Evolutionary conservation across 1,140 invertebrate genomes (phyloP), one percentile per base, ranked within the genome.

Genomic region (Acromyrmex echinatior): DNA sequence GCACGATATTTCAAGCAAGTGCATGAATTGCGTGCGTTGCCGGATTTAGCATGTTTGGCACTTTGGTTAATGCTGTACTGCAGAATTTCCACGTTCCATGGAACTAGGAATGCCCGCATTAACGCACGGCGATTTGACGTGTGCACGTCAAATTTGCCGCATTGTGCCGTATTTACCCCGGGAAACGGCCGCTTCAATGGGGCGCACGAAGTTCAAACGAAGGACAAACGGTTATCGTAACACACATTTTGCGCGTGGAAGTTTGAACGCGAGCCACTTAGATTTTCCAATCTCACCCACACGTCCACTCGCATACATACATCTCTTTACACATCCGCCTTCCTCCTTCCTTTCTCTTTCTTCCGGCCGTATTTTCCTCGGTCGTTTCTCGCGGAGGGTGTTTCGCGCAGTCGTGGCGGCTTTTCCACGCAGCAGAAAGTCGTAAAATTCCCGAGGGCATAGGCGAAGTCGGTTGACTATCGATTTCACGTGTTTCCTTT

Each of bases 401-500:
- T 63, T 31, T 21, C 86, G 78, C 86, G 25, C 66, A 66, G 78
- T 79, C 65, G 86, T 91, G 89, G 86, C 88, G 89, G 86, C 88
- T 91, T 91, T 91, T 91, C 86, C 80, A 62, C 86, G 73, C 88
- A 31, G 56, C 86, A 21, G 49, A 53, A 63, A 86, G 77, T 81
- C 88, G 81, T 88, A 90, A 90, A 90, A 86, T 76, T 74, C n/a
- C 74, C 79, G 79, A 65, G 60, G 86, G 71, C 62, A 68, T 53
- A 68, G 71, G 65, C 62, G 81, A 86, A 79, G 60, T 60, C 66
- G 21, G 62, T 70, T 66, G 58, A 80, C 88, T 92, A 92, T 92
- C 89, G 91, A 92, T 92, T 92, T 90, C 88, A 60, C 87, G 86
- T 90, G 89, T 92, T 92, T 92, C 91, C 85, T 91, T 92, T 89